Base-by-base conservation (phyloP, 2,888 invertebrate species). In the Schizotus pectinicornis region DNA sequence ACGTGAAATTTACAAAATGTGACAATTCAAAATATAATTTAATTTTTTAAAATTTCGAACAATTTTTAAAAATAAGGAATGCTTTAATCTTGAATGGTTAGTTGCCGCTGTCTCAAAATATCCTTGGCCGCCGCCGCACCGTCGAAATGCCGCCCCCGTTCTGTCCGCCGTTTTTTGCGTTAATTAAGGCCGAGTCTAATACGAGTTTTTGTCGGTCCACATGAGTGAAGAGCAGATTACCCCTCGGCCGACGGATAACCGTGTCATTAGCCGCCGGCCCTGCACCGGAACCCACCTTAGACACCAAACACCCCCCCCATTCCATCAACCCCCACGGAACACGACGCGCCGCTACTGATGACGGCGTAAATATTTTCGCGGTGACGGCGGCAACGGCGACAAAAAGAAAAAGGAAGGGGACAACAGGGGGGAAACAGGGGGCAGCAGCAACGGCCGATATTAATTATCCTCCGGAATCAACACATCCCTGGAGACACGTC, bases 151-250 rank as follows among this genome's bases (percentile, higher is more conserved):
- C 43, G 64, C 50, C 61, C 62, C 63, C 61, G 52, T 59, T 61
- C 62, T 36, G 32, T 41, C 22, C 22, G 64, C 61, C 61, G 73
- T 76, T 78, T 78, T 78, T 78, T 78, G 77, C 73, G 72, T 78
- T 78, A 77, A 78, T 78, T 78, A 78, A 77, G 77, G 73, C 74
- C 77, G 72, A 65, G 70, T 77, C 76, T 77, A 77, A 77, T 78
- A 78, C 73, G 70, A 71, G 75, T 78, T 78, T 78, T 78, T 78
- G 77, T 72, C 67, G 70, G 70, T 67, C 70, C 74, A 74, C 76
- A 76, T 75, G 76, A 76, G 73, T 73, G 74, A 76, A 72, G 74
- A 73, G 74, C 72, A 75, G 74, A 75, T 74, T 75, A 76, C 64
- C 67, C 71, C 69, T 63, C 62, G 57, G 64, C 50, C 39, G 53